phyloP scores from a whole-genome alignment of 2,888 invertebrate species.

The Pollenia angustigena region DNA sequence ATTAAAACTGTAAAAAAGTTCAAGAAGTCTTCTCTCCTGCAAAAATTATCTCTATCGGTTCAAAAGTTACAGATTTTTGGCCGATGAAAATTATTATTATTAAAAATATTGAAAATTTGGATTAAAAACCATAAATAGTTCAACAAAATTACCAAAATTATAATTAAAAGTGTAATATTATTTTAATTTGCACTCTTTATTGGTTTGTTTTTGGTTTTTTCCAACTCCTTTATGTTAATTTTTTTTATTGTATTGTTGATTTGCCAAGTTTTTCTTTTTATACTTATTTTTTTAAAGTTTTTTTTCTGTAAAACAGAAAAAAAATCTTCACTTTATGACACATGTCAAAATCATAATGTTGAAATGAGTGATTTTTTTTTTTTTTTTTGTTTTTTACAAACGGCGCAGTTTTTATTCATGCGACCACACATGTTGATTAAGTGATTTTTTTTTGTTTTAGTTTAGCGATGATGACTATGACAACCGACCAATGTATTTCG shows the following conservation, averaged over 20 bases:
- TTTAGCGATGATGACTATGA: constrained; percentile 24
- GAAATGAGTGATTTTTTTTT: constrained; percentile 1
- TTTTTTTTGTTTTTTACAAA: constrained; percentile 12
- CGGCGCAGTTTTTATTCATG: not conserved
- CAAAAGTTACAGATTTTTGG: too few relatives aligned
- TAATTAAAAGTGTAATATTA: not conserved
- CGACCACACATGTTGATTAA: constrained; percentile 69
- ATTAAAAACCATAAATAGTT: too few relatives aligned
- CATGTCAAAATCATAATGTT: constrained; percentile 65
- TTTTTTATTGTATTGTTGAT: constrained; percentile 9
- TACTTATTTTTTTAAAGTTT: not conserved
- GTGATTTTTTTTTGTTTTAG: constrained; percentile 36
- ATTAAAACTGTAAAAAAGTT: too few relatives aligned
- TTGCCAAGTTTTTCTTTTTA: constrained; percentile 19
- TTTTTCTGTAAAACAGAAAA: constrained; percentile 14
- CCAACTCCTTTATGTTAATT: not conserved
- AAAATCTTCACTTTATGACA: constrained; percentile 53
- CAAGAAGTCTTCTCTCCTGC: too few relatives aligned
- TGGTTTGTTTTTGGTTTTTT: not conserved
- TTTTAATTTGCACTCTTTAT: not conserved
- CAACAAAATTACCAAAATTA: too few relatives aligned
- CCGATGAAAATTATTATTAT: too few relatives aligned
- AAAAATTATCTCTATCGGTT: too few relatives aligned
- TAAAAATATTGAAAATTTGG: too few relatives aligned
- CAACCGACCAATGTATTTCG: not conserved